Evolutionary conservation across 2,797 vertebrate genomes (phyloP).

Genomic region (Dendrocincla tyrannina): DNA sequence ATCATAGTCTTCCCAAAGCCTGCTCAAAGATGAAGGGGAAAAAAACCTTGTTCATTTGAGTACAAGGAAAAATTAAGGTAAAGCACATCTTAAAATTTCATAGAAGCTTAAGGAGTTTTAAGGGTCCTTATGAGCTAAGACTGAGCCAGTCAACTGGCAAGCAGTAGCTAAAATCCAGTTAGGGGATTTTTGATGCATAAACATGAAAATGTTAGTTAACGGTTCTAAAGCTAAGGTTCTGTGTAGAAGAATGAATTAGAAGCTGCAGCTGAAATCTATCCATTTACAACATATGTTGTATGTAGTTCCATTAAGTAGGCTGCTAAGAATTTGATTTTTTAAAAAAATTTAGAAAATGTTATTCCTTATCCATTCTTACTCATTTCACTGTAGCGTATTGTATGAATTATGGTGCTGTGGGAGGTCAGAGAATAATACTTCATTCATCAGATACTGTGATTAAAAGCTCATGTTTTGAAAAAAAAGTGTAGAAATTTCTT

Average conservation of each 20-base stretch:
- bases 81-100: neutral
- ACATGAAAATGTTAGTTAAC: neutral
- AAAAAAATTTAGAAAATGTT: neutral
- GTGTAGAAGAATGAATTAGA: neutral
- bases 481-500: neutral
- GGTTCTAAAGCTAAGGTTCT: neutral
- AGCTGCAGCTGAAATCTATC: neutral
- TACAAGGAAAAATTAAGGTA: neutral
- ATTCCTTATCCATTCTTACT: neutral
- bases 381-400: neutral
- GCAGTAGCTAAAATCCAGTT: neutral
- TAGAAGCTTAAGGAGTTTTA: neutral
- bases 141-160: neutral
- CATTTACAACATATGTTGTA: neutral
- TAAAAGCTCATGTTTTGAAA: neutral
- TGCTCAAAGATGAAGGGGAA: neutral
- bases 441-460: neutral
- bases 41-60: neutral
- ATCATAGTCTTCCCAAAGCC: neutral
- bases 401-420: neutral
- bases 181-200: neutral
- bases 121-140: neutral
- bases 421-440: neutral
- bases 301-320: neutral
- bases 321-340: neutral